phyloP scores from a whole-genome alignment of 2,888 invertebrate species.

The Junonia oenone region DNA sequence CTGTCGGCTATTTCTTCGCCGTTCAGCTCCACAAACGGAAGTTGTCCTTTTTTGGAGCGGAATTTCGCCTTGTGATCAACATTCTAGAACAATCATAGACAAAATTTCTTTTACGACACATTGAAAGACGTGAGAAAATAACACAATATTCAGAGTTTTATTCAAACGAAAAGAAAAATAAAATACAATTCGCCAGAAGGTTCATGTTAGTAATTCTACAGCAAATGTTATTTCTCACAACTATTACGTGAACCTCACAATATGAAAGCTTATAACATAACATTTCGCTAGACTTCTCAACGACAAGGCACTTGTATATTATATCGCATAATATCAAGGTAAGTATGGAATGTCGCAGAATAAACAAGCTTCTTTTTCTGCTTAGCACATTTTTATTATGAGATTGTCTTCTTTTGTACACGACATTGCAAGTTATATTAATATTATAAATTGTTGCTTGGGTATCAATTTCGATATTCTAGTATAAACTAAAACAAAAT shows the following conservation, averaged over 20 bases:
- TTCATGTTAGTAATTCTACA: background rate
- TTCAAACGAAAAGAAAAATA: background rate
- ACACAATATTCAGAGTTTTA: background rate
- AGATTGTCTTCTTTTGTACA: too few relatives aligned
- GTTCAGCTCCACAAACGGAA: conserved; percentile 96
- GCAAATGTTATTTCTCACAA: conserved; percentile 1
- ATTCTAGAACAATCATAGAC: conserved; percentile 82
- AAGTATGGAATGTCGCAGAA: background rate
- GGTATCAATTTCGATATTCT: too few relatives aligned
- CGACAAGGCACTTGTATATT: background rate
- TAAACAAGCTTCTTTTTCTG: too few relatives aligned
- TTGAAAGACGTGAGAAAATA: background rate
- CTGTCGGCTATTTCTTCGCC: conserved; percentile 97
- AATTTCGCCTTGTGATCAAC: conserved; percentile 96
- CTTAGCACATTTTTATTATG: too few relatives aligned
- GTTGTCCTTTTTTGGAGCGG: conserved; percentile 95
- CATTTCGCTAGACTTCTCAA: conserved; percentile 5
- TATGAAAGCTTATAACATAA: background rate
- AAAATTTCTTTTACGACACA: background rate
- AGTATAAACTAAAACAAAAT: too few relatives aligned
- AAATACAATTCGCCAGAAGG: background rate
- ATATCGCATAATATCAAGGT: background rate
- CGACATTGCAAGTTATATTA: too few relatives aligned
- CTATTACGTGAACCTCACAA: background rate
- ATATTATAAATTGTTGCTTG: too few relatives aligned